phyloP scores from a whole-genome alignment of 2,113 vertebrate genomes.

The Nothobranchius furzeri region DNA sequence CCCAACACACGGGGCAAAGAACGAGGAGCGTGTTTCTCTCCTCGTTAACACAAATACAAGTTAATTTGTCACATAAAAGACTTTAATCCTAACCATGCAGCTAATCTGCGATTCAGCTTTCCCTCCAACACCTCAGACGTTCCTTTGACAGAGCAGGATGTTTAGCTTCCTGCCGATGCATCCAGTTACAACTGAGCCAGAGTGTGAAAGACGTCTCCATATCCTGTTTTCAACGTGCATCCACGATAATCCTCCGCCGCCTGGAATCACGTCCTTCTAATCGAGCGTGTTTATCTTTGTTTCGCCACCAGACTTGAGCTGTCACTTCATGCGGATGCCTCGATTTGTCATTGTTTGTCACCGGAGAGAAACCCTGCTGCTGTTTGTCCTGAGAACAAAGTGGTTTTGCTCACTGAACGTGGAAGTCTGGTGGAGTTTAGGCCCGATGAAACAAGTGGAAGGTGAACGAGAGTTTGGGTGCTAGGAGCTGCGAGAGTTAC shows the following conservation, averaged over 20 bases:
- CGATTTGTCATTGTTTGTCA: conserved; percentile 47
- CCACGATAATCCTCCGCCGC: background rate
- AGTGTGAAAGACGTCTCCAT: conserved; percentile 4
- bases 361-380: conserved; percentile 21
- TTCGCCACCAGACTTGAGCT: conserved; percentile 34
- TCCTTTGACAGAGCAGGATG: conserved; percentile 1
- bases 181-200: background rate
- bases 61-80: background rate
- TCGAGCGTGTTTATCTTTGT: conserved; percentile 38
- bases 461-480: background rate
- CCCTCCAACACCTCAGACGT: background rate
- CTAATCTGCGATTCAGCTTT: background rate
- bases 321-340: conserved; percentile 32
- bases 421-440: conserved; percentile 24
- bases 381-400: background rate
- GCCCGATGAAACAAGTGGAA: conserved; percentile 18
- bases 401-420: conserved; percentile 37
- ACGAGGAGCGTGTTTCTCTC: background rate
- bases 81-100: background rate
- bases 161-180: conserved; percentile 7
- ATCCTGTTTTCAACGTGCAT: conserved; percentile 6
- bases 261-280: conserved; percentile 14
- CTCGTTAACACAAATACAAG: background rate
- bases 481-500: too few relatives aligned
- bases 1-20: too few relatives aligned